phyloP scores from a whole-genome alignment of 2,888 invertebrate genomes.

The Dioctria linearis region DNA sequence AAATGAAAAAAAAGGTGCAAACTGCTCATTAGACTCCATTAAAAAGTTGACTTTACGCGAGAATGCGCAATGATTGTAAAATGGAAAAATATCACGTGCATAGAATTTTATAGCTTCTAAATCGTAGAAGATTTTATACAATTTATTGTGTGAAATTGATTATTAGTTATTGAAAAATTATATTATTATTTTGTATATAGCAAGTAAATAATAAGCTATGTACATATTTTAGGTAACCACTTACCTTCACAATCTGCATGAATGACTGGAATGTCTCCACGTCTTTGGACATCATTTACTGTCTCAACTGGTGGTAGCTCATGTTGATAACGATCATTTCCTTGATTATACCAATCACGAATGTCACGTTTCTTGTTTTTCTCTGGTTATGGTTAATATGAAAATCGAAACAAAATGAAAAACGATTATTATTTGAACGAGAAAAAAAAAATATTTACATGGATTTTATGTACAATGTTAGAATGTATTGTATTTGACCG shows the following conservation, averaged over 20 bases:
- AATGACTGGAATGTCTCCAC: slow-evolving; percentile 80
- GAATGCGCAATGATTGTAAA: neutral
- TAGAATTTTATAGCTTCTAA: neutral
- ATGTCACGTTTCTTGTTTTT: slow-evolving; percentile 71
- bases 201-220: too few species aligned
- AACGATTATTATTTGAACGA: too few species aligned
- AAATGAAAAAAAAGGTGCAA: slow-evolving; percentile 20
- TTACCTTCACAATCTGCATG: slow-evolving; percentile 75
- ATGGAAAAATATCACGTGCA: slow-evolving; percentile 31
- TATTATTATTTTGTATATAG: too few species aligned
- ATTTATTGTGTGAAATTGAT: slow-evolving; percentile 33
- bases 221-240: slow-evolving; percentile 53
- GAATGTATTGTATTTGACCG: too few species aligned
- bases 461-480: too few species aligned
- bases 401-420: slow-evolving; percentile 46
- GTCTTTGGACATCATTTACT: slow-evolving; percentile 70
- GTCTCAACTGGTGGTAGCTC: slow-evolving; percentile 67
- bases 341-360: slow-evolving; percentile 68
- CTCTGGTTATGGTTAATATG: slow-evolving; percentile 61
- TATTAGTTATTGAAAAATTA: slow-evolving; percentile 8
- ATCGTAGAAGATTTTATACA: neutral
- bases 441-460: slow-evolving; percentile 23
- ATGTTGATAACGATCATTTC: slow-evolving; percentile 65
- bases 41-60: neutral
- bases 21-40: slow-evolving; percentile 48